Percentiles rank a stretch among this genome's conserved stretches.
phyloP scores from a whole-genome alignment of 2,113 vertebrate species.

The Gila orcuttii region DNA sequence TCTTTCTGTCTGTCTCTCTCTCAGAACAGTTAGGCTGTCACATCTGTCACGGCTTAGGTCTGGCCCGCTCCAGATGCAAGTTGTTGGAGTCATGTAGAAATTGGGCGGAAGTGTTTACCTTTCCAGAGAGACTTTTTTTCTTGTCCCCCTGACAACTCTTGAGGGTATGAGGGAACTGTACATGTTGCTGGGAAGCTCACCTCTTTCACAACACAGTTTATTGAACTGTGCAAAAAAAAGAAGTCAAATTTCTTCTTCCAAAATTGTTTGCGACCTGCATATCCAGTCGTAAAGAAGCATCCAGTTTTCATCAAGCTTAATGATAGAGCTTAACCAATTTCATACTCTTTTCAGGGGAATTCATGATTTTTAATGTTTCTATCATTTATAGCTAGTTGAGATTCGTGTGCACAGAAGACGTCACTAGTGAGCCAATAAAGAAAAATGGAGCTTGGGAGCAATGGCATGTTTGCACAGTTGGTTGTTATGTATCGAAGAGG shows the following conservation, averaged over 20 bases:
- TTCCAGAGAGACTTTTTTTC: slow-evolving; percentile 62
- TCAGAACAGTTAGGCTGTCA: slow-evolving; percentile 47
- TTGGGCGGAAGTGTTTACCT: slow-evolving; percentile 70
- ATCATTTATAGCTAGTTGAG: slow-evolving; percentile 52
- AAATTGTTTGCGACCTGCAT: not conserved
- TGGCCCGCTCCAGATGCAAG: slow-evolving; percentile 65
- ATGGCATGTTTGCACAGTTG: slow-evolving; percentile 57
- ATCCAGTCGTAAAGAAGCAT: not conserved
- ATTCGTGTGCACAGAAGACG: slow-evolving; percentile 49
- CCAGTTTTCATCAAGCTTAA: not conserved
- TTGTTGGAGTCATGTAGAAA: slow-evolving; percentile 70
- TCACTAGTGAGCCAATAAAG: slow-evolving; percentile 45
- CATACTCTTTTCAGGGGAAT: slow-evolving; percentile 21
- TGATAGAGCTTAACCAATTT: not conserved
- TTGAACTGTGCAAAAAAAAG: slow-evolving; percentile 20
- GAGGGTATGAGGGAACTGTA: slow-evolving; percentile 32
- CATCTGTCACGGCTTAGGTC: slow-evolving; percentile 72
- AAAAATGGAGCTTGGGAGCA: slow-evolving; percentile 42
- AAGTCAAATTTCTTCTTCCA: not conserved
- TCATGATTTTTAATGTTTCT: slow-evolving; percentile 21
- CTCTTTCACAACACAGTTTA: not conserved
- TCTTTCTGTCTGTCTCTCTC: slow-evolving; percentile 53
- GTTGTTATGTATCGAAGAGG: slow-evolving; percentile 59
- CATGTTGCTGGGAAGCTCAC: not conserved
- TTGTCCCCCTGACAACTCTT: not conserved